A percentile compares a stretch with the other conserved stretches of the same genome.
Evolutionary conservation across 2,888 invertebrate species (phyloP).

Genomic region (Aleiodes leptofemur): DNA sequence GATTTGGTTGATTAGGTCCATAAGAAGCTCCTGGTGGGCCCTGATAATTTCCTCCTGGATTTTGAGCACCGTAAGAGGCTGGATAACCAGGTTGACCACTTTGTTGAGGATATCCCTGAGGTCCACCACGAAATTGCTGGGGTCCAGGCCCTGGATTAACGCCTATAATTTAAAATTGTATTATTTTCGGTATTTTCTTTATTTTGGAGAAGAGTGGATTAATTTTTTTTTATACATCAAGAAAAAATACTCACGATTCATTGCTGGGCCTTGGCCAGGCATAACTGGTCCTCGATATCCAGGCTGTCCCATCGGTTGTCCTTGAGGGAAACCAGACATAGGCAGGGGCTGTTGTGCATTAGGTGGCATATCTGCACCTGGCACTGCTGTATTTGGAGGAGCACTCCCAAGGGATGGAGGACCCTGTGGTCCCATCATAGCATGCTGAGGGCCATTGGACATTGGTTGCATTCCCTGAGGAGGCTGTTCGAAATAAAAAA

Average conservation of each 20-base stretch:
- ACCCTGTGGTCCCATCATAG: conserved; percentile 74
- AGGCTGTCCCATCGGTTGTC: conserved; percentile 72
- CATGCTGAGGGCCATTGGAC: conserved; percentile 73
- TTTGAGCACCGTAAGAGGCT: conserved; percentile 79
- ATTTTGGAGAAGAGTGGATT: not conserved
- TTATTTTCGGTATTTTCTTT: conserved; percentile 7
- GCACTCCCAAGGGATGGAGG: conserved; percentile 59
- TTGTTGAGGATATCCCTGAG: conserved; percentile 82
- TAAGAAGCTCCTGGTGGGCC: conserved; percentile 77
- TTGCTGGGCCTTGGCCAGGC: conserved; percentile 77
- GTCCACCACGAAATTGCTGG: conserved; percentile 75
- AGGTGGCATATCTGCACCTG: conserved; percentile 72
- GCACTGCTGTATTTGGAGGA: conserved; percentile 70
- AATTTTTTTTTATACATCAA: conserved; percentile 18
- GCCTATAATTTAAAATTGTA: conserved; percentile 4
- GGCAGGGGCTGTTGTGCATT: conserved; percentile 71
- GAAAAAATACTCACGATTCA: conserved; percentile 66
- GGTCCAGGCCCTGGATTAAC: conserved; percentile 78
- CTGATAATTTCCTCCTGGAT: conserved; percentile 80
- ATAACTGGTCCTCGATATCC: conserved; percentile 79
- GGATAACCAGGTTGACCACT: conserved; percentile 80
- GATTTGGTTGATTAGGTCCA: conserved; percentile 78
- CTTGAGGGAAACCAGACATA: conserved; percentile 72
- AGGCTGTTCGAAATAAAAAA: conserved; percentile 75
- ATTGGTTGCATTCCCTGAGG: conserved; percentile 79